These are phyloP conservation scores for Troglohyphantes excavatus DNA, from an alignment of 2,888 invertebrate genomes.

Conservation along the genomic window DNA sequence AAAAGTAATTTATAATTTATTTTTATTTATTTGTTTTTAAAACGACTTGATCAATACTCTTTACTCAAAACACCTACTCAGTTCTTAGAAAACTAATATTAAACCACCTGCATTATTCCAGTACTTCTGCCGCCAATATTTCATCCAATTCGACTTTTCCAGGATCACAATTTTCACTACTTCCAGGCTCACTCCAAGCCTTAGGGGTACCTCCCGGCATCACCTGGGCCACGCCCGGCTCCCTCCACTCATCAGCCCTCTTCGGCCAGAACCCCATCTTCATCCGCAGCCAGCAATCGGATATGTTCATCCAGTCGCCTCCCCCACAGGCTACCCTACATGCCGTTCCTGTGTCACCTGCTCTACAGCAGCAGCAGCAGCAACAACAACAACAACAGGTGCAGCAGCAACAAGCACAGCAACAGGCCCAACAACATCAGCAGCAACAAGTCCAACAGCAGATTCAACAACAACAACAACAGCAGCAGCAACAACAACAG, in stretches of 20 bases:
- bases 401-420: conserved; percentile 35
- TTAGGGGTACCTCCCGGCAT: conserved; percentile 86
- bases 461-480: conserved; percentile 81
- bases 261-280: conserved; percentile 91
- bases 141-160: too few species aligned
- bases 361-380: conserved; percentile 82
- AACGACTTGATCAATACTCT: too few species aligned
- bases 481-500: conserved; percentile 84
- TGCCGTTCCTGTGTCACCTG: conserved; percentile 71
- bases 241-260: conserved; percentile 86
- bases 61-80: too few species aligned
- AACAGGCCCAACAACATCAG: background rate
- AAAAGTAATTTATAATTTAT: too few species aligned
- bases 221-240: conserved; percentile 86
- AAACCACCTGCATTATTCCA: too few species aligned
- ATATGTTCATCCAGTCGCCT: conserved; percentile 92
- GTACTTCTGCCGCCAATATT: too few species aligned
- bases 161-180: background rate
- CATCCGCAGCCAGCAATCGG: conserved; percentile 89
- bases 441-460: conserved; percentile 26
- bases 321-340: conserved; percentile 82
- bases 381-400: conserved; percentile 23
- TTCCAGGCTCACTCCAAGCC: conserved; percentile 78
- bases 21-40: too few species aligned
- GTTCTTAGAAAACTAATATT: too few species aligned